Conservation (phyloP, 2,797 vertebrate species). For the Poeciliopsis presidionis region DNA sequence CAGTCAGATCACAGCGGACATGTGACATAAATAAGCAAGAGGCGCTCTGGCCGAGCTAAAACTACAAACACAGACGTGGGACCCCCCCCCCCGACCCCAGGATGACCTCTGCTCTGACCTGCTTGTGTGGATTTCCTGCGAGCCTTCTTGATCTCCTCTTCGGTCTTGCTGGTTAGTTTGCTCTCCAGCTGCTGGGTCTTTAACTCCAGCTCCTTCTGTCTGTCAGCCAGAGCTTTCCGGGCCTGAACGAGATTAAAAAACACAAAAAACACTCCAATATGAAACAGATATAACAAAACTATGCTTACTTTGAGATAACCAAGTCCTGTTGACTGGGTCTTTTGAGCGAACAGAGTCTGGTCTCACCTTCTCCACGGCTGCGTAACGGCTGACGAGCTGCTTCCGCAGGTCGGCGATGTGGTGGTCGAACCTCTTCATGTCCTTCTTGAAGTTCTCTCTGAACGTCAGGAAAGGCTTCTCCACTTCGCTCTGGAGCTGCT, state of each 20-base stretch:
- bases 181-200: slow-evolving; percentile 97
- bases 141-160: slow-evolving; percentile 98
- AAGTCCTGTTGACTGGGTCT: neutral
- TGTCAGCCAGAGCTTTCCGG: slow-evolving; percentile 90
- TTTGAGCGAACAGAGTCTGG: neutral
- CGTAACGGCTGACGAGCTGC: slow-evolving; percentile 90
- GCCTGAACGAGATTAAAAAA: slow-evolving; percentile 76
- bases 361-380: slow-evolving; percentile 90
- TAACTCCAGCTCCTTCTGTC: slow-evolving; percentile 96
- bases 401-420: slow-evolving; percentile 94
- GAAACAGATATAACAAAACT: slow-evolving; percentile 1
- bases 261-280: slow-evolving; percentile 60
- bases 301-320: no score
- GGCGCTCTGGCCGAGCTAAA: neutral
- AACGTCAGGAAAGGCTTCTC: slow-evolving; percentile 95
- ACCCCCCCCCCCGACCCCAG: neutral
- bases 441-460: slow-evolving; percentile 98
- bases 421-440: slow-evolving; percentile 97
- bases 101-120: slow-evolving; percentile 80
- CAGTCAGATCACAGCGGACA: neutral
- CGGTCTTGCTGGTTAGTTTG: slow-evolving; percentile 95
- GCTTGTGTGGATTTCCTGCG: slow-evolving; percentile 98
- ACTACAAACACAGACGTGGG: slow-evolving; percentile 34
- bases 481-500: slow-evolving; percentile 94
- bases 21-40: neutral